Percentiles rank a stretch among this genome's conserved stretches.
Evolutionary conservation across 2,113 vertebrate genomes (phyloP).

Genomic region (Picathartes gymnocephalus): DNA sequence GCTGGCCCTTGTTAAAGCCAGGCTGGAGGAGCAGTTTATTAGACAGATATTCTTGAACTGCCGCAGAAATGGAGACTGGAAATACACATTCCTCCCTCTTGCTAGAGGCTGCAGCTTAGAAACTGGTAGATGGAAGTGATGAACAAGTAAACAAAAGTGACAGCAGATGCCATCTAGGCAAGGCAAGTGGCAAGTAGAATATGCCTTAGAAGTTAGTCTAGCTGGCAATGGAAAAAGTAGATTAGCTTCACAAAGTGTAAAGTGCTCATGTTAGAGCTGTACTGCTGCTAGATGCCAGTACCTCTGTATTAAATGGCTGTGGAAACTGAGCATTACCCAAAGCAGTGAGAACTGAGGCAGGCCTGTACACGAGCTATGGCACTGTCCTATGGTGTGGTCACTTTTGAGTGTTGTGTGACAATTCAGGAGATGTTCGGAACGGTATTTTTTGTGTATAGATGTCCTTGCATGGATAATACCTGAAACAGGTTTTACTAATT

Average conservation of each 20-base stretch:
- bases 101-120: neutral
- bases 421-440: neutral
- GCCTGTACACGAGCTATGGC: neutral
- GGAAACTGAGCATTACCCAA: neutral
- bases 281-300: neutral
- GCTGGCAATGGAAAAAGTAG: neutral
- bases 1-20: neutral
- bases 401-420: neutral
- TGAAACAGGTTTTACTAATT: neutral
- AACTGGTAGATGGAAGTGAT: neutral
- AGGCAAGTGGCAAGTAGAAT: neutral
- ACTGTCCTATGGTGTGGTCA: accelerated
- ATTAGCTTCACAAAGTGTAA: neutral
- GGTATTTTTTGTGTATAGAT: neutral
- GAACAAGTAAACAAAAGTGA: neutral
- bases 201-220: neutral
- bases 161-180: neutral
- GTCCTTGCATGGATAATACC: neutral
- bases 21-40: neutral
- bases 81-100: accelerated
- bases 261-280: neutral
- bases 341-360: neutral
- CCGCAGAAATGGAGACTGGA: neutral
- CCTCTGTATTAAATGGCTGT: neutral
- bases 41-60: neutral